phyloP scores from a whole-genome alignment of 2,888 invertebrate species.

The Cheilosia variabilis region DNA sequence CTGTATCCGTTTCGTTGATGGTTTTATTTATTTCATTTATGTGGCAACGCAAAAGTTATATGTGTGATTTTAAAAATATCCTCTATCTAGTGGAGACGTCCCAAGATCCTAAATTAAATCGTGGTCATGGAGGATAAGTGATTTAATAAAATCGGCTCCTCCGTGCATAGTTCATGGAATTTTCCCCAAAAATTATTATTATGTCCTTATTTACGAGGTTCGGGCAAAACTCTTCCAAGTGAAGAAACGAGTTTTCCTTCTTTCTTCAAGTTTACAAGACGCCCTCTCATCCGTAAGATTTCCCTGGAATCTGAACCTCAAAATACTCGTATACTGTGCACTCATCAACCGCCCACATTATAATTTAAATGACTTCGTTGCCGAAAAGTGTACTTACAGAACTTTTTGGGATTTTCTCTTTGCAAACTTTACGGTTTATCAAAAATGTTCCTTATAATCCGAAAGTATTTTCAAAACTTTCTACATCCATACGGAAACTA shows the following conservation, averaged over 20 bases:
- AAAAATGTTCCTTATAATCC: conserved; percentile 7
- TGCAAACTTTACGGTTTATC: conserved; percentile 24
- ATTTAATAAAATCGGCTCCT: too few relatives aligned
- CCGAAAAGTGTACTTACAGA: conserved; percentile 1
- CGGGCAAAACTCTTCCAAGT: neutral
- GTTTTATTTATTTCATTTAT: too few relatives aligned
- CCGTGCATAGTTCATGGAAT: too few relatives aligned
- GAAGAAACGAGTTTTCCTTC: neutral
- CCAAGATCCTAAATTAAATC: too few relatives aligned
- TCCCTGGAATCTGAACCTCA: neutral
- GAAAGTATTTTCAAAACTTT: conserved; percentile 32
- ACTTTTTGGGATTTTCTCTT: conserved; percentile 20
- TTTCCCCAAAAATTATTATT: too few relatives aligned
- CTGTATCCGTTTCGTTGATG: too few relatives aligned
- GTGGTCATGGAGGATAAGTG: too few relatives aligned
- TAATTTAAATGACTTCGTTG: conserved; percentile 11
- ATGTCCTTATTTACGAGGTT: neutral
- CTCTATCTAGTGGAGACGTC: too few relatives aligned
- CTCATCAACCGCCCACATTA: conserved; percentile 5
- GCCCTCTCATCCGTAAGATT: neutral
- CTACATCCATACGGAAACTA: conserved; percentile 13
- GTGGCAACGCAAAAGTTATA: too few relatives aligned
- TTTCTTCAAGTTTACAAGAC: neutral
- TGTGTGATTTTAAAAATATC: too few relatives aligned
- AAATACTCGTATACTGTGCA: neutral